phyloP scores from a whole-genome alignment of 1,140 invertebrate species.

The Gyrodactylus salaris region DNA sequence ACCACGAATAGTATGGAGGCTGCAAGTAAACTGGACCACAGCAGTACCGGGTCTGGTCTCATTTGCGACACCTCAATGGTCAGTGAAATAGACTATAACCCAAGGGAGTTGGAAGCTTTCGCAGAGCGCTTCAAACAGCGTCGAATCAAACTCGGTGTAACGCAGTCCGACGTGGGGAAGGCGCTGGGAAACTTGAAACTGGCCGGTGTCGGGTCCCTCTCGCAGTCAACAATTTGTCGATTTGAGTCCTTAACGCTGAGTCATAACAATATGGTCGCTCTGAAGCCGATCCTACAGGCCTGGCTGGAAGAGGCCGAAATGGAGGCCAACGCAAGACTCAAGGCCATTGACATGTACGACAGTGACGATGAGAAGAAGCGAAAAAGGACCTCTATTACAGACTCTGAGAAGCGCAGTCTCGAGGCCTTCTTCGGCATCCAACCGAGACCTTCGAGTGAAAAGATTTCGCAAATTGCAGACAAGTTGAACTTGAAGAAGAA shows the following conservation, averaged over 20 bases:
- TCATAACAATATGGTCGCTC: constrained; percentile 90
- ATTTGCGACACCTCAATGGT: neutral
- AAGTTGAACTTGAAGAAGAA: constrained; percentile 89
- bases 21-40: neutral
- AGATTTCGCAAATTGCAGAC: constrained; percentile 79
- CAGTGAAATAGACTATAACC: constrained; percentile 4
- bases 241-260: constrained; percentile 32
- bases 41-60: neutral
- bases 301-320: constrained; percentile 72
- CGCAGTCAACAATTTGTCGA: constrained; percentile 55
- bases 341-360: constrained; percentile 19
- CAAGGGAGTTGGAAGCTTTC: constrained; percentile 23
- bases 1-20: neutral
- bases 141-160: constrained; percentile 65
- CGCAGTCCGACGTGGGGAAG: constrained; percentile 77
- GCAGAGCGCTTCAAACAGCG: constrained; percentile 79
- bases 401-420: constrained; percentile 64
- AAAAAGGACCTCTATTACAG: constrained; percentile 77
- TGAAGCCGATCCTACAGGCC: constrained; percentile 74
- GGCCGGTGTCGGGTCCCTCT: constrained; percentile 67
- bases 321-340: constrained; percentile 8
- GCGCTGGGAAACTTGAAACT: constrained; percentile 70
- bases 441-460: constrained; percentile 72
- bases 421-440: constrained; percentile 26
- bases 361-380: constrained; percentile 59